Conservation (phyloP, 2,797 vertebrate species). For the Eleutherodactylus coqui region DNA sequence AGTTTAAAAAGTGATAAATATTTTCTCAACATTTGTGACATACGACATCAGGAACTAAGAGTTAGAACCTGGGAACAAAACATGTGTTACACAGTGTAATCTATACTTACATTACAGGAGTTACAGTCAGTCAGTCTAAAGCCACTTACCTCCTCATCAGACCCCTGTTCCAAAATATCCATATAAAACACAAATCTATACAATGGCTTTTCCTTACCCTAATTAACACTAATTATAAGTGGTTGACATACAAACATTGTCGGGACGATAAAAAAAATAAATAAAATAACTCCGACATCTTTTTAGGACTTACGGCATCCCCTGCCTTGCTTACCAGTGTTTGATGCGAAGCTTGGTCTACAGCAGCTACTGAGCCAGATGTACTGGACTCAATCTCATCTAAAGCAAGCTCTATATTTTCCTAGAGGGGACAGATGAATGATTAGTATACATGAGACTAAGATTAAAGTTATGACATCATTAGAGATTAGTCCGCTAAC, state of each 20-base stretch:
- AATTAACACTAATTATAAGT: background rate
- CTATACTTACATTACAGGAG: no score
- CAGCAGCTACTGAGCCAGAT: conserved; percentile 86
- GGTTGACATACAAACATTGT: no score
- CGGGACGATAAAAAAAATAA: background rate
- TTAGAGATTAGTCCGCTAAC: background rate
- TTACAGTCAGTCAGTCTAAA: background rate
- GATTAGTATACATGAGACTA: conserved; percentile 69
- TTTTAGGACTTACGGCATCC: background rate
- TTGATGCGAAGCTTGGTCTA: conserved; percentile 94
- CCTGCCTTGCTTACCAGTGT: conserved; percentile 85
- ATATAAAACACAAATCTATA: background rate
- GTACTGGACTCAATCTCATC: conserved; percentile 88
- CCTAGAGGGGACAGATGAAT: conserved; percentile 80
- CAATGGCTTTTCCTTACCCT: background rate
- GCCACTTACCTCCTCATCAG: background rate
- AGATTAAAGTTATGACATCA: conserved; percentile 42
- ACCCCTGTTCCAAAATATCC: background rate
- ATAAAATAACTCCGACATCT: background rate
- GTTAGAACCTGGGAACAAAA: no score
- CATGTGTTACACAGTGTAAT: no score
- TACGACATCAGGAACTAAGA: no score
- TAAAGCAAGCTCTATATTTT: conserved; percentile 95
- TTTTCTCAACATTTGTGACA: no score
- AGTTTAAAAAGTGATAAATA: no score